Evolutionary conservation across 2,113 vertebrate genomes (phyloP).

Genomic region (Hydrolagus affinis): DNA sequence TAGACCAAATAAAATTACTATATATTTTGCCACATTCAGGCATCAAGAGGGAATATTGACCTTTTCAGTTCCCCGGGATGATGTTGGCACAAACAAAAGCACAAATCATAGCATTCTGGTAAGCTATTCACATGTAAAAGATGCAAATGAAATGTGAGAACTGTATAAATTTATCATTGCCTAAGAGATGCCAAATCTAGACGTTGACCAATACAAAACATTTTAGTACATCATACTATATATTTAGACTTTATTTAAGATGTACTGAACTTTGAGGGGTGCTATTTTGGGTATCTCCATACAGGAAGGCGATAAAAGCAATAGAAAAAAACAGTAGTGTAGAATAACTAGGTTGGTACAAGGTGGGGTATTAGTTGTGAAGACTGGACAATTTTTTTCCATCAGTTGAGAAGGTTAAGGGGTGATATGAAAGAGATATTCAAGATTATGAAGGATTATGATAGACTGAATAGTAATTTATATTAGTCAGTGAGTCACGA

Average conservation of each 20-base stretch:
- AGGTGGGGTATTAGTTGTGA: too few species aligned
- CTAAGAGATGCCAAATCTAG: neutral
- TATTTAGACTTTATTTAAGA: neutral
- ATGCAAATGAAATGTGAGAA: constrained; percentile 3
- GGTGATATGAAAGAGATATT: too few species aligned
- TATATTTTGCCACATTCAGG: neutral
- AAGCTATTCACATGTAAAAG: neutral
- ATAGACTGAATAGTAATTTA: too few species aligned
- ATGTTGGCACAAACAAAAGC: neutral
- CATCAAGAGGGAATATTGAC: neutral
- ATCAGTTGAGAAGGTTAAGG: too few species aligned
- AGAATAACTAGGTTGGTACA: too few species aligned
- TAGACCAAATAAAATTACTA: neutral
- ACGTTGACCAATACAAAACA: neutral
- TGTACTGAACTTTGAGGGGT: too few species aligned
- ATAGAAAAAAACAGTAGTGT: too few species aligned
- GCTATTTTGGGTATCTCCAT: too few species aligned
- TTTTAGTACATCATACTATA: neutral
- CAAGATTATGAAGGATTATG: too few species aligned
- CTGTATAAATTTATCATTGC: neutral
- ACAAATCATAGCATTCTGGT: neutral
- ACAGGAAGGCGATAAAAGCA: too few species aligned
- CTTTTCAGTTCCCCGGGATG: neutral
- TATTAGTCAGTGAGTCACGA: too few species aligned
- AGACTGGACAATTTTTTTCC: too few species aligned